Evolutionary conservation across 2,113 vertebrate species (phyloP).

Genomic region (Salvelinus alpinus): DNA sequence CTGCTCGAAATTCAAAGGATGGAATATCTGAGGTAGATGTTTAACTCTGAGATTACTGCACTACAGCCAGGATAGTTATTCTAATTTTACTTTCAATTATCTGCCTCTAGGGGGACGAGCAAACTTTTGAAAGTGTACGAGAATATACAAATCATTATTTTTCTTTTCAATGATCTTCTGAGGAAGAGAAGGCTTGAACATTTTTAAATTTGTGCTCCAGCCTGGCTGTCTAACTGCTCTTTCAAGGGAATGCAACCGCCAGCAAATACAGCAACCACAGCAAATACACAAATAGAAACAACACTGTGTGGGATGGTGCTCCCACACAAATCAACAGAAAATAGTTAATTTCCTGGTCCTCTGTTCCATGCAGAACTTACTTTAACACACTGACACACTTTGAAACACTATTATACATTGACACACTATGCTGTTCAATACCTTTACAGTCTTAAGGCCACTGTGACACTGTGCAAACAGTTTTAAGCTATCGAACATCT

Average conservation of each 20-base stretch:
- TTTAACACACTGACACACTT: background rate
- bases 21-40: constrained; percentile 33
- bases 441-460: constrained; percentile 3
- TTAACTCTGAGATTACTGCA: constrained; percentile 39
- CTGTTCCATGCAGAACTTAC: background rate
- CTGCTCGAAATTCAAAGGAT: constrained; percentile 52
- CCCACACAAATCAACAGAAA: no score
- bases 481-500: constrained; percentile 23
- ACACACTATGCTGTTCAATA: background rate
- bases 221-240: constrained; percentile 1
- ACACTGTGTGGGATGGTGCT: background rate
- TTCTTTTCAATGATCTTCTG: constrained; percentile 4
- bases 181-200: constrained; percentile 15
- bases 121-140: constrained; percentile 8
- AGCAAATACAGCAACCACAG: constrained; percentile 13
- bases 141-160: background rate
- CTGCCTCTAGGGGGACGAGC: constrained; percentile 16
- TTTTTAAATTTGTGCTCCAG: constrained; percentile 22
- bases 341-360: background rate
- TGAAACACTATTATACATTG: background rate
- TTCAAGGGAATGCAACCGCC: background rate
- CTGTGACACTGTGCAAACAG: constrained; percentile 10
- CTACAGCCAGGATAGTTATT: constrained; percentile 32
- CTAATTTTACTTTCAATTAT: constrained; percentile 21
- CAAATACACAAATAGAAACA: background rate